Conservation (phyloP, 1,140 invertebrate species). For the Bombus huntii region DNA sequence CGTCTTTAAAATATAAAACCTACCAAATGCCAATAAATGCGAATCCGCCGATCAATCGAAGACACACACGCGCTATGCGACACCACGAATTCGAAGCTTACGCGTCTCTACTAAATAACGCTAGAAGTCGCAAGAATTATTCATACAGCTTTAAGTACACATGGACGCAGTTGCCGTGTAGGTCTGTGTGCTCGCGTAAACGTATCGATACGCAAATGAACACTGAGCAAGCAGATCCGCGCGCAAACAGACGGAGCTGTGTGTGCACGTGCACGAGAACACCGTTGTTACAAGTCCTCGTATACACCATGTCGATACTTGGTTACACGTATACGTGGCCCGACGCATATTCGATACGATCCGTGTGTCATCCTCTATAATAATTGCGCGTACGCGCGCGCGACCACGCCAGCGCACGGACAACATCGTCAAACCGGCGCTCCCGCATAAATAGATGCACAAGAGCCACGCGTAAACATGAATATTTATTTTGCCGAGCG, state of each 20-base stretch:
- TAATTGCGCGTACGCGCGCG: slow-evolving; percentile 3
- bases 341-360: neutral
- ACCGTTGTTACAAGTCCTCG: neutral
- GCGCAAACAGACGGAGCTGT: neutral
- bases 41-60: neutral
- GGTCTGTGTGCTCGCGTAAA: slow-evolving; percentile 29
- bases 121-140: slow-evolving; percentile 29
- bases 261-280: slow-evolving; percentile 3
- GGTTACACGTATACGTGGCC: neutral
- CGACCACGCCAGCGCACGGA: neutral
- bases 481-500: slow-evolving; percentile 69
- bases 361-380: neutral
- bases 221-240: slow-evolving; percentile 38
- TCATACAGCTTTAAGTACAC: neutral
- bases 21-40: neutral
- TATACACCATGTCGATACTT: neutral
- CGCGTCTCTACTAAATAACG: neutral
- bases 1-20: neutral
- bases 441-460: slow-evolving; percentile 17
- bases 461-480: slow-evolving; percentile 51
- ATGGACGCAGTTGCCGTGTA: neutral
- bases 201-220: slow-evolving; percentile 51
- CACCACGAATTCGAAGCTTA: neutral
- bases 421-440: neutral
- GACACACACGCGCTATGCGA: neutral